Base-by-base conservation (phyloP, 2,888 invertebrate genomes). In the Apamea epomidion region DNA sequence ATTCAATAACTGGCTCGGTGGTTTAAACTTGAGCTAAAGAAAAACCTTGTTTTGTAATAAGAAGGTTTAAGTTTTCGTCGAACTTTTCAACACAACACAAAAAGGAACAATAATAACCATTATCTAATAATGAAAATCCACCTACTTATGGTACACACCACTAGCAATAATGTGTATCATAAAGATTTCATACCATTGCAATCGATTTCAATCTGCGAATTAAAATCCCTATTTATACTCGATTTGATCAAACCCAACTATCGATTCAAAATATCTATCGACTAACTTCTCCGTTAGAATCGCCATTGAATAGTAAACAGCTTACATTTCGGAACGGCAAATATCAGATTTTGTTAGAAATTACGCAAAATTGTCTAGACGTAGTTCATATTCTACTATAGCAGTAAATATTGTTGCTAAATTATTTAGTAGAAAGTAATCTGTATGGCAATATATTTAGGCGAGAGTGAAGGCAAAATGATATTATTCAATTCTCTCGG, bases 191-290 rank as follows among this genome's bases (percentile, higher is more conserved):
- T 54, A 25, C 58, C 3, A 62, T 29, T 32, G 60, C 32, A 4
- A 25, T 74, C 18, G 76, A 70, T 70, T 67, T 68, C 4, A 58
- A 84, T 75, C 60, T 62, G 10, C 29, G 37, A 48, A 75, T 73
- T 75, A 71, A 87, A 78, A 69, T 29, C 45, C 25, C 37, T 64
- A 37, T 88, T 79, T 80, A 85, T 71, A 32, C 21, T 25, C 62
- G 69, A 85, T 85, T 74, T 76, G 58, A 64, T 71, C 51, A 45
- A 42, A n/a, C 69, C 65, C 21, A 75, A 75, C 42, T 76, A 70
- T 80, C 51, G 76, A 67, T 72, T 68, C 25, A 18, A 54, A 72
- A 58, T 75, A 58, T 73, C 65, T 69, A n/a, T 18, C 45, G 29
- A 29, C 45, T 68, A 62, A 48, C 8, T 72, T 70, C 42, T 48